These are phyloP conservation scores for Tichodroma muraria DNA, from an alignment of 2,113 vertebrate species.

Conservation along the genomic window DNA sequence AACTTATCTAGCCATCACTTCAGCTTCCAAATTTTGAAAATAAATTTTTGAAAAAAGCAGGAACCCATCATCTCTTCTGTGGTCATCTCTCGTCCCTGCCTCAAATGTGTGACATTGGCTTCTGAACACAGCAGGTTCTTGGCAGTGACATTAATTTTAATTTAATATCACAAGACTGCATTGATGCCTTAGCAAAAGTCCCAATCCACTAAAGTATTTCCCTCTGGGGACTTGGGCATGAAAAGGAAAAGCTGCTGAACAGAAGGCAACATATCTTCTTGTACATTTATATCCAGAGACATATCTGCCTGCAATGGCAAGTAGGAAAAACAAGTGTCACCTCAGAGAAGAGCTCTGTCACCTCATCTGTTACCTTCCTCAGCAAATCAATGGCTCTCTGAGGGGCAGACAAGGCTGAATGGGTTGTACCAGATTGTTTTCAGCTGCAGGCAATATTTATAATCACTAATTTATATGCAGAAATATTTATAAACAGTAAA, in stretches of 20 bases:
- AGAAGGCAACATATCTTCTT: background rate
- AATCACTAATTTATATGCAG: conserved; percentile 11
- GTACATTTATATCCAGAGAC: background rate
- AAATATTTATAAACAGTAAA: conserved; percentile 31
- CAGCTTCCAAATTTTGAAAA: background rate
- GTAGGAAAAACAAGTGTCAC: background rate
- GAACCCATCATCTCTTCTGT: background rate
- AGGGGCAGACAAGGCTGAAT: background rate
- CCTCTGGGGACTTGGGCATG: background rate
- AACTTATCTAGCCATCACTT: background rate
- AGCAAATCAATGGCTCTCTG: background rate
- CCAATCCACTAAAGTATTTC: background rate
- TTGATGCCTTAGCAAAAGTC: background rate
- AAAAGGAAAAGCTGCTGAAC: conserved; percentile 16
- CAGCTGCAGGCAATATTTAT: conserved; percentile 15
- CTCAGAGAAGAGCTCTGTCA: conserved; percentile 4
- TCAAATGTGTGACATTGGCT: background rate
- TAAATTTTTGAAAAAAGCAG: too few species aligned
- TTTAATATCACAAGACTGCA: background rate
- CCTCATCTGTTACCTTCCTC: background rate
- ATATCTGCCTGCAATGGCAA: background rate
- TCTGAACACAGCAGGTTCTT: background rate
- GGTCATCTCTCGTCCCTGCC: background rate
- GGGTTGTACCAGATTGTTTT: background rate
- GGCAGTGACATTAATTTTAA: background rate